phyloP scores from a whole-genome alignment of 1,140 invertebrate genomes.

The Neodiprion lecontei region DNA sequence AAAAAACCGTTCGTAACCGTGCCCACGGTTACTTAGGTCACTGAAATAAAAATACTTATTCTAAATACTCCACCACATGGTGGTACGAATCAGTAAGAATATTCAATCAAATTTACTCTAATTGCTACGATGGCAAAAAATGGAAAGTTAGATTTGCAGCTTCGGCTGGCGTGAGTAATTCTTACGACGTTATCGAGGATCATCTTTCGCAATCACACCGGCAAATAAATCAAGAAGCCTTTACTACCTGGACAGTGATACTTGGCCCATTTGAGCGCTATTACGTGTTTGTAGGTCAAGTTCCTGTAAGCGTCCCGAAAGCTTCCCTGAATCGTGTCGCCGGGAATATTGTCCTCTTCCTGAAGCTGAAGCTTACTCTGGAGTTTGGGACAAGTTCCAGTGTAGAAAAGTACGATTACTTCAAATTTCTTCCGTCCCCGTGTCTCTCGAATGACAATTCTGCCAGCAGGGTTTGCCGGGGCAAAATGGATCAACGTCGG shows the following conservation, averaged over 20 bases:
- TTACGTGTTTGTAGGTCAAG: slow-evolving; percentile 87
- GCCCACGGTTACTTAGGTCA: too few species aligned
- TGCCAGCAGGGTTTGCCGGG: slow-evolving; percentile 67
- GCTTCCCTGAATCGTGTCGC: slow-evolving; percentile 80
- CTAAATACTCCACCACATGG: too few species aligned
- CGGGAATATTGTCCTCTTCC: slow-evolving; percentile 67
- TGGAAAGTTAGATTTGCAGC: too few species aligned
- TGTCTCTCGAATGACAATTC: slow-evolving; percentile 70
- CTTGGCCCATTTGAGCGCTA: slow-evolving; percentile 81
- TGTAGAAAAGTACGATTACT: slow-evolving; percentile 70
- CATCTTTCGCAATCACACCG: too few species aligned
- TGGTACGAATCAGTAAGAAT: too few species aligned
- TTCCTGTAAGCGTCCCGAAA: slow-evolving; percentile 84
- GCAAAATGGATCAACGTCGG: slow-evolving; percentile 75
- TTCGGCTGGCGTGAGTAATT: too few species aligned
- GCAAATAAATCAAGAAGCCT: too few species aligned
- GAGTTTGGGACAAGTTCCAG: slow-evolving; percentile 66
- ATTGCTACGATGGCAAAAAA: too few species aligned
- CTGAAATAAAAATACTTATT: too few species aligned
- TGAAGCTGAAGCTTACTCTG: slow-evolving; percentile 65
- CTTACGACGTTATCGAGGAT: too few species aligned
- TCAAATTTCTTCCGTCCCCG: slow-evolving; percentile 66
- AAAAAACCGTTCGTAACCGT: too few species aligned
- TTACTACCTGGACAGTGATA: slow-evolving; percentile 68
- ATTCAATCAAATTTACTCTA: too few species aligned